phyloP scores from a whole-genome alignment of 2,888 invertebrate species.

The Abrostola tripartita region DNA sequence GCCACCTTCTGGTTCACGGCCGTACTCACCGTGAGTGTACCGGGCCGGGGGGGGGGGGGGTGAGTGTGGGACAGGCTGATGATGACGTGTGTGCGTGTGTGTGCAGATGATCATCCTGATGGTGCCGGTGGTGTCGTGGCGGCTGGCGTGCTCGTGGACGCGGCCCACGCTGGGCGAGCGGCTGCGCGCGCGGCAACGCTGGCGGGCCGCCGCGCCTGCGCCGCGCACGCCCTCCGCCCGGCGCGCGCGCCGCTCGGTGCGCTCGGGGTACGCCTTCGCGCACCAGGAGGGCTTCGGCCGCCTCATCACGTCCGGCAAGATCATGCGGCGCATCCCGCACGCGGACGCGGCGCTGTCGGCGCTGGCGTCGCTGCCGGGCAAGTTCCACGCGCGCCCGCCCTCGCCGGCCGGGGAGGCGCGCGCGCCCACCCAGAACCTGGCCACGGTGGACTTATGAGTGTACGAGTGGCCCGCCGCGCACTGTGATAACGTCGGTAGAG shows the following conservation, averaged over 20 bases:
- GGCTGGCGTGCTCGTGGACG: slow-evolving; percentile 97
- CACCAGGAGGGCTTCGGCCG: slow-evolving; percentile 91
- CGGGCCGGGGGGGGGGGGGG: too few relatives aligned
- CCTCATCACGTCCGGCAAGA: slow-evolving; percentile 98
- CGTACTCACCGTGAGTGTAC: slow-evolving; percentile 90
- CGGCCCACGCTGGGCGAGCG: slow-evolving; percentile 97
- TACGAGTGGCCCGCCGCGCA: slow-evolving; percentile 65
- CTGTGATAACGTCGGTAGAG: slow-evolving; percentile 82
- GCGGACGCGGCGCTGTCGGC: slow-evolving; percentile 92
- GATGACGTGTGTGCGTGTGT: not conserved
- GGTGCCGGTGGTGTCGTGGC: slow-evolving; percentile 97
- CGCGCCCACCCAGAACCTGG: slow-evolving; percentile 92
- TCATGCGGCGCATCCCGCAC: slow-evolving; percentile 95
- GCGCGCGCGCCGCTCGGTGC: slow-evolving; percentile 95
- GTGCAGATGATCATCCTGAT: slow-evolving; percentile 92
- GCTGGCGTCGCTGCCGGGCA: slow-evolving; percentile 88
- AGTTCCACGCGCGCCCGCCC: slow-evolving; percentile 92
- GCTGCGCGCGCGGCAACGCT: slow-evolving; percentile 93
- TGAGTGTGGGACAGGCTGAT: too few relatives aligned
- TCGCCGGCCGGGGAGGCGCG: slow-evolving; percentile 84
- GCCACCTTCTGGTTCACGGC: slow-evolving; percentile 96
- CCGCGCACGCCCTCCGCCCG: slow-evolving; percentile 95
- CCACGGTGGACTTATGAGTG: slow-evolving; percentile 91
- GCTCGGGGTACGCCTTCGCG: slow-evolving; percentile 99
- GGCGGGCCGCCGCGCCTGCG: slow-evolving; percentile 92